Conservation (phyloP, 2,888 invertebrate species). For the Allacma fusca region DNA sequence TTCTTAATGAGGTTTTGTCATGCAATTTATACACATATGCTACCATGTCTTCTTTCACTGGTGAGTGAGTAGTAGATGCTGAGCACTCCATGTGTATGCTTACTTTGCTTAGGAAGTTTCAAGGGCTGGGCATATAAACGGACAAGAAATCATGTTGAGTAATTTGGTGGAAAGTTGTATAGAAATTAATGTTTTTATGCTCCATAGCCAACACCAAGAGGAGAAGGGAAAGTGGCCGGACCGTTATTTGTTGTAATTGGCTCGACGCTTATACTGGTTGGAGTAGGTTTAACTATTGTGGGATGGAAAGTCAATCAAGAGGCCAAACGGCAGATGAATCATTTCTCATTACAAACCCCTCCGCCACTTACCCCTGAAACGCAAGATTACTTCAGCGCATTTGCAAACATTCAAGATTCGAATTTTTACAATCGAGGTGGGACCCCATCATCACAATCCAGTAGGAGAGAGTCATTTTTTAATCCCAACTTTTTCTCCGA, state of each 20-base stretch:
- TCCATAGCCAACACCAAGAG: conserved; percentile 42
- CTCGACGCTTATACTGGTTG: conserved; percentile 50
- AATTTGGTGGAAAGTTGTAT: not conserved
- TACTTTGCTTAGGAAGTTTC: no score
- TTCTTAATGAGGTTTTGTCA: no score
- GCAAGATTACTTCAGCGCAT: conserved; percentile 50
- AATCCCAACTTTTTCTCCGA: conserved; percentile 46
- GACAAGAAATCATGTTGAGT: not conserved
- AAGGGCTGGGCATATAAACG: no score
- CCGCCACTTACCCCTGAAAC: conserved; percentile 51
- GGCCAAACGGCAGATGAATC: conserved; percentile 52
- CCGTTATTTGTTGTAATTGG: conserved; percentile 58
- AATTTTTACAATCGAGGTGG: conserved; percentile 33
- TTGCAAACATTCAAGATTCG: conserved; percentile 44
- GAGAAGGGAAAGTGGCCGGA: conserved; percentile 58
- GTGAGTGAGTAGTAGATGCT: no score
- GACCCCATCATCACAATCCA: conserved; percentile 34
- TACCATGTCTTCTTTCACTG: no score
- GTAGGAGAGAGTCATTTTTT: conserved; percentile 51
- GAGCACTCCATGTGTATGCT: no score
- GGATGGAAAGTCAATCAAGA: conserved; percentile 57
- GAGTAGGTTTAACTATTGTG: conserved; percentile 50
- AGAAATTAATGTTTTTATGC: not conserved
- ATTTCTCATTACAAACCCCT: conserved; percentile 52
- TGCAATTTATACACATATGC: no score